Base-by-base conservation (phyloP, 2,113 vertebrate genomes). In the Actinemys pallida region DNA sequence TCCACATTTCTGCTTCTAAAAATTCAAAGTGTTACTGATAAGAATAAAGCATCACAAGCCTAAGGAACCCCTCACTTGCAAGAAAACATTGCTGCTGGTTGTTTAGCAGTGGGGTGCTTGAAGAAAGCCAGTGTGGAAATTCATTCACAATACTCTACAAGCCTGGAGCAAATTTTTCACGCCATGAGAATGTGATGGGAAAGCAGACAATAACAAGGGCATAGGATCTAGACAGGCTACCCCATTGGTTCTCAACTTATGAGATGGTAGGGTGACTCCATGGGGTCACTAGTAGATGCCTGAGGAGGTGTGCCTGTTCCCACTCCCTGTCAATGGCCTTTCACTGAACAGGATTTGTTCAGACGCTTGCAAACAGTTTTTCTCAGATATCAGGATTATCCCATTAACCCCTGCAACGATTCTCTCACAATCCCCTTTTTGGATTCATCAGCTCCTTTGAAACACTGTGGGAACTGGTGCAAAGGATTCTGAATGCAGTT, bases 71-170 rank as follows among this genome's bases (percentile, higher is more conserved):
- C 54, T 93, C 69, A 35, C 75, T 87, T 84, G 84, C 92, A 95
- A 94, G 22, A 4, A 35, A 89, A 96, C 47, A 90, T 31, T 90
- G 93, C 83, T 86, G 29, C 89, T 83, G 90, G 69, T 65, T 96
- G 54, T 83, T 93, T 87, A 92, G 75, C 22, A 83, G 31, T 62
- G 93, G 91, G 53, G 45, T 12, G 83, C 69, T 22, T 20, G 91
- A 88, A 90, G 62, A 90, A 93, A 95, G 54, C 47, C 86, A 90
- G 85, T 81, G 83, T 89, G 27, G 90, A 93, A 89, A 97, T 87
- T 88, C 93, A 90, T 94, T 94, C 90, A 83, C 49, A 78, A 42
- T 75, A 72, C 75, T 90, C 90, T 82, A 47, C 76, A 90, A 94
- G 39, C 57, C 62, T 93, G 31, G 81, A 94, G 14, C 75, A 94